Conservation (phyloP, 2,888 invertebrate genomes). For the Lutraria lutraria region DNA sequence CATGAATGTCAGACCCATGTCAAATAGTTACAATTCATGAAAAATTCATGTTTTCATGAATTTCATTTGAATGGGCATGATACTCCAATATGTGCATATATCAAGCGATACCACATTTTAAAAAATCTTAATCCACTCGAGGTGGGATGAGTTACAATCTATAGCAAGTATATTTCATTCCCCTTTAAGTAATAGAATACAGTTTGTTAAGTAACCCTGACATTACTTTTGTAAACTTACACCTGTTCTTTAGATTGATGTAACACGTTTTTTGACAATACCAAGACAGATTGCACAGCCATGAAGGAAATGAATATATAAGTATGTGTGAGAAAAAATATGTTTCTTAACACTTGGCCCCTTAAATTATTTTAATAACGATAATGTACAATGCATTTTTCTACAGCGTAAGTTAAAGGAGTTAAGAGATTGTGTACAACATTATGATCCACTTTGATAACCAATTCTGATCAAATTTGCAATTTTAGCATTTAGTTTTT, state of each 20-base stretch:
- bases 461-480: not conserved
- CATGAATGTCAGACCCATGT: not conserved
- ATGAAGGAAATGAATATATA: not conserved
- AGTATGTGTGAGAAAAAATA: not conserved
- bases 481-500: not conserved
- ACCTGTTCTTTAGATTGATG: not conserved
- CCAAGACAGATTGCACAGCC: not conserved
- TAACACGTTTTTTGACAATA: not conserved
- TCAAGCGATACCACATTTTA: not conserved
- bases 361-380: not conserved
- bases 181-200: not conserved
- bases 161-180: not conserved
- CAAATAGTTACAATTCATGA: no score
- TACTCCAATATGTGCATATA: no score
- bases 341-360: not conserved
- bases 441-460: not conserved
- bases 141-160: not conserved
- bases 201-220: not conserved
- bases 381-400: not conserved
- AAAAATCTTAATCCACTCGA: not conserved
- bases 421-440: not conserved
- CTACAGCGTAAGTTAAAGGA: not conserved
- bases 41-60: no score
- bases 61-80: no score
- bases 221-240: conserved; percentile 3